Evolutionary conservation across 1,140 invertebrate genomes (phyloP).

Genomic region (Pinna nobilis): DNA sequence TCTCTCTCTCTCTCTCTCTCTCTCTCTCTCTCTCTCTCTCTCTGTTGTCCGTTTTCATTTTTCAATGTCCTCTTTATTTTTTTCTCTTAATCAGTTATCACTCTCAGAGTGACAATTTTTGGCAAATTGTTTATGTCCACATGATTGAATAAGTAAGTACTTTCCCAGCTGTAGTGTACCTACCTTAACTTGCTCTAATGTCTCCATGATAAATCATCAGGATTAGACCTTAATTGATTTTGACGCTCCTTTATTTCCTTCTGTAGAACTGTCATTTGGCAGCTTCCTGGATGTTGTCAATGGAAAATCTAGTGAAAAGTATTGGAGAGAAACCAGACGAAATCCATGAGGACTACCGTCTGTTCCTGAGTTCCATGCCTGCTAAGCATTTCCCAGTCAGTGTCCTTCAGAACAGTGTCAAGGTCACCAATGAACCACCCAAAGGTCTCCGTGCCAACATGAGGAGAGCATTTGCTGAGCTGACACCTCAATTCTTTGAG

Average conservation of each 20-base stretch:
- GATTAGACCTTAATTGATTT: no score
- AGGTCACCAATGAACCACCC: constrained; percentile 76
- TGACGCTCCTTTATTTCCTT: background rate
- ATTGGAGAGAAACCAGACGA: constrained; percentile 68
- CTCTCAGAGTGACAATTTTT: no score
- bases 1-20: no score
- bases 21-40: no score
- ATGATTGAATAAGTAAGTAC: no score
- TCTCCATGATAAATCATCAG: no score
- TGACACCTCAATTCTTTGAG: constrained; percentile 82
- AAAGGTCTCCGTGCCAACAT: constrained; percentile 81
- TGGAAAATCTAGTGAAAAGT: constrained; percentile 73
- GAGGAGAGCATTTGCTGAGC: constrained; percentile 78
- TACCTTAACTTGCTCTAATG: no score
- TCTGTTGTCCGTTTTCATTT: no score
- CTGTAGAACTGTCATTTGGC: constrained; percentile 75
- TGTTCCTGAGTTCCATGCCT: constrained; percentile 75
- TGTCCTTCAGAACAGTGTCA: constrained; percentile 76
- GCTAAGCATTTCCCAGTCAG: constrained; percentile 73
- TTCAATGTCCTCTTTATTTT: no score
- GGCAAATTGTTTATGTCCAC: no score
- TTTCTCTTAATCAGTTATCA: no score
- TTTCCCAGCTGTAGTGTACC: no score
- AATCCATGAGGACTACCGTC: constrained; percentile 72
- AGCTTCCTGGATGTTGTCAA: constrained; percentile 74